Evolutionary conservation across 2,797 vertebrate genomes (phyloP).

Genomic region (Rhinogobio ventralis): DNA sequence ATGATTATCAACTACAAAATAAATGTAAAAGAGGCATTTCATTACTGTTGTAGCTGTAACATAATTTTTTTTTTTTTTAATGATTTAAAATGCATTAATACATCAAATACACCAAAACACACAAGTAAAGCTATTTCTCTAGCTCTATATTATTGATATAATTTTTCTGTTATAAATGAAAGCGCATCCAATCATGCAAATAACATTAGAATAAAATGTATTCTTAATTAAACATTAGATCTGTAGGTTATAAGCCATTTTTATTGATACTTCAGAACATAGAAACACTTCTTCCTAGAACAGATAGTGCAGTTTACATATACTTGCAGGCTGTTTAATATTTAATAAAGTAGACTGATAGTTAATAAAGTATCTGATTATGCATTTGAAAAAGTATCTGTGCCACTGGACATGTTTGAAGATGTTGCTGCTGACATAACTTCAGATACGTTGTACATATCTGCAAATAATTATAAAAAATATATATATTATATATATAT

Average conservation of each 20-base stretch:
- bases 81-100: neutral
- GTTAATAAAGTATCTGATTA: neutral
- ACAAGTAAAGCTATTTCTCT: neutral
- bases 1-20: neutral
- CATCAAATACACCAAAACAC: neutral
- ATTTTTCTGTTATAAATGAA: neutral
- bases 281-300: neutral
- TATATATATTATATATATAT: too few species aligned
- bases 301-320: neutral
- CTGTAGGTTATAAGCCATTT: neutral
- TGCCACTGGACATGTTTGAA: neutral
- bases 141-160: neutral
- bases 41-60: neutral
- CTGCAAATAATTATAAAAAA: conserved; percentile 27
- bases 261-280: neutral
- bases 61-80: neutral
- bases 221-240: neutral
- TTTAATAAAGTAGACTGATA: neutral
- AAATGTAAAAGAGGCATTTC: neutral
- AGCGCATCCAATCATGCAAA: neutral
- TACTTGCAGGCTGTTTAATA: neutral
- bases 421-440: neutral
- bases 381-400: neutral
- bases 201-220: neutral
- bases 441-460: conserved; percentile 10